These are phyloP conservation scores for Phocoena sinus DNA, from an alignment of 2,113 vertebrate genomes.

Conservation along the genomic window DNA sequence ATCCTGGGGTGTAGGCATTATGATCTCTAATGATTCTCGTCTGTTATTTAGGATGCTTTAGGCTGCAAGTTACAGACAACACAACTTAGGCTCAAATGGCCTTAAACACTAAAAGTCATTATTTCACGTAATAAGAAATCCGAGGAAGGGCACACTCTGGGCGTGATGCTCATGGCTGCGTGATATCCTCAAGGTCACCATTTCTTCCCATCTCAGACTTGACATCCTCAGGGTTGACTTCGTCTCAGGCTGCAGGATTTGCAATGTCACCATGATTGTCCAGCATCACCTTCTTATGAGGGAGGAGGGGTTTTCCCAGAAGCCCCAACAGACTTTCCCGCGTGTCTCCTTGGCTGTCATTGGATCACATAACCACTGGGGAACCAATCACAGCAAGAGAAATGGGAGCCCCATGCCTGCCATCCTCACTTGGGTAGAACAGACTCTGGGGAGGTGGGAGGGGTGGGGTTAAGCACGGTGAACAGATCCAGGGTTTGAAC, in stretches of 20 bases:
- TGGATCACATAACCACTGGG: neutral
- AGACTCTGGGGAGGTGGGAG: neutral
- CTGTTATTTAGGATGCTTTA: neutral
- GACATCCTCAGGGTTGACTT: neutral
- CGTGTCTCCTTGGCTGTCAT: too few species aligned
- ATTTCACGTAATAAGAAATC: neutral
- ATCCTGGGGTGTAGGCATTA: rapidly evolving
- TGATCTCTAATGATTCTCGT: neutral
- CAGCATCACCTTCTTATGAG: neutral
- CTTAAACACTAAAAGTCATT: too few species aligned
- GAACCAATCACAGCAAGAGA: neutral
- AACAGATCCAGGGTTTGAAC: neutral
- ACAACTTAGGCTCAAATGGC: neutral
- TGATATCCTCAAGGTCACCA: rapidly evolving
- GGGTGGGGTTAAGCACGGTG: neutral
- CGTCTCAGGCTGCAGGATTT: neutral
- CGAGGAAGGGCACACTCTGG: rapidly evolving
- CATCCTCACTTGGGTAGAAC: neutral
- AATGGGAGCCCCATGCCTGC: too few species aligned
- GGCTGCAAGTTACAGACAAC: neutral
- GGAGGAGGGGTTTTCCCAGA: neutral
- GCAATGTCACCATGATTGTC: rapidly evolving
- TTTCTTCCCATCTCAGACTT: neutral
- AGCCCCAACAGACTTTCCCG: neutral
- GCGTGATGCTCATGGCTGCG: rapidly evolving